Evolutionary conservation across 2,797 vertebrate genomes (phyloP), one percentile per base, ranked within the genome.

Genomic region (Nannoperca australis): DNA sequence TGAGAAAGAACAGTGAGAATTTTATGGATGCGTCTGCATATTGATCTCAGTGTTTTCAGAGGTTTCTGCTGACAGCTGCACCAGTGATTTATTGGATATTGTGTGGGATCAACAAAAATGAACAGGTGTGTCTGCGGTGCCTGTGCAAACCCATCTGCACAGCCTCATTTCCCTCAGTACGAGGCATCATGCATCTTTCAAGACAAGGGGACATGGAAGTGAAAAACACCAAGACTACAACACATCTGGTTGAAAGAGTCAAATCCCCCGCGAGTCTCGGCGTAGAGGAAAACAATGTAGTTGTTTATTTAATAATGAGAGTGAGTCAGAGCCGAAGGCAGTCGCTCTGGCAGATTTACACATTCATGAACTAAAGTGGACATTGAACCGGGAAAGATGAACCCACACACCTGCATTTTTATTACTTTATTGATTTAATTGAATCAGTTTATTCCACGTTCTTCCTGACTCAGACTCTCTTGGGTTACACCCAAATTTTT

Each of bases 21-120:
- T 86, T 85, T 50, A 73, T 83, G 53, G 70, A 77, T 61, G 55
- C 13, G 63, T 81, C 68, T 85, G 56, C 73, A 47, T 78, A 89
- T 84, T 79, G 90, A 90, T 91, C 85, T 81, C 66, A 55, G 73
- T 59, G n/a, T 85, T 78, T 66, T 82, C 67, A 27, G 80, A 30
- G 22, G 42, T 84, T 87, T 82, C 49, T 70, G 76, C 81, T 86
- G 87, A 90, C 86, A 83, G 78, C 72, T 22, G 85, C 87, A 71
- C 20, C 75, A 67, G 45, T 90, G 91, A 91, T 92, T 90, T 81
- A 91, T 88, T 86, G 71, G 73, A 58, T 61, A n/a, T 77, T 85
- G 40, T 63, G 71, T 22, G 66, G 59, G 60, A 74, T 85, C 77
- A 85, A 88, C 78, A 79, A 32, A 76, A 75, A 80, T 17, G 55